These are phyloP conservation scores for Nipponacmea schrenckii DNA, from an alignment of 2,888 invertebrate genomes.

Conservation along the genomic window DNA sequence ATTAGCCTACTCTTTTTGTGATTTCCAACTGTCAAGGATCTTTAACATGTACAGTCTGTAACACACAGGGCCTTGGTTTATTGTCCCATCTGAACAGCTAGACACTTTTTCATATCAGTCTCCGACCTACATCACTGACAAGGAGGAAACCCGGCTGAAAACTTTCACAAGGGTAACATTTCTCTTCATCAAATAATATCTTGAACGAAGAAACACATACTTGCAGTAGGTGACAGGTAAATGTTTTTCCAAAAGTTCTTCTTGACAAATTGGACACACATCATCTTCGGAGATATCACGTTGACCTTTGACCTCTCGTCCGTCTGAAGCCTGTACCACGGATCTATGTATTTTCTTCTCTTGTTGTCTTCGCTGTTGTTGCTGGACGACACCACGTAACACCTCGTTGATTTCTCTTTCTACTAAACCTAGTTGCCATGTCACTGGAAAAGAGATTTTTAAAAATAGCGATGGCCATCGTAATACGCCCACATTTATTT, in stretches of 20 bases:
- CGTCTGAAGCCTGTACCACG: slow-evolving; percentile 40
- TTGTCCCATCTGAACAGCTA: no score
- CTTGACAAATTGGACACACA: slow-evolving; percentile 69
- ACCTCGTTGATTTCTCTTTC: slow-evolving; percentile 67
- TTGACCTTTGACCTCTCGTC: slow-evolving; percentile 51
- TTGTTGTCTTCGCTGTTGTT: slow-evolving; percentile 29
- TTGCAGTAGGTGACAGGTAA: slow-evolving; percentile 67
- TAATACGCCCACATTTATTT: no score
- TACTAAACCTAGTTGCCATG: slow-evolving; percentile 67
- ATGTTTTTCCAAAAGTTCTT: slow-evolving; percentile 63
- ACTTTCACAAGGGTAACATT: no score
- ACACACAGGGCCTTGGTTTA: no score
- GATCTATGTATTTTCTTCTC: slow-evolving; percentile 33
- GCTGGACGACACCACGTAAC: slow-evolving; percentile 48
- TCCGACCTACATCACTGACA: no score
- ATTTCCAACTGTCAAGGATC: no score
- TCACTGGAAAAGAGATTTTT: slow-evolving; percentile 51
- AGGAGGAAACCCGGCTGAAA: no score
- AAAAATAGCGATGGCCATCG: background rate
- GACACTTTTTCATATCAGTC: no score
- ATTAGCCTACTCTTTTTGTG: no score
- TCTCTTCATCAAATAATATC: no score
- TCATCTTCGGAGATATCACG: slow-evolving; percentile 64
- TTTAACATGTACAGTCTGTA: no score
- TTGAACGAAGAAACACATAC: slow-evolving; percentile 43